Evolutionary conservation across 92 coral and sea anemone species (phyloP), one percentile per base, ranked within the genome.

Genomic region (Galaxea fascicularis): DNA sequence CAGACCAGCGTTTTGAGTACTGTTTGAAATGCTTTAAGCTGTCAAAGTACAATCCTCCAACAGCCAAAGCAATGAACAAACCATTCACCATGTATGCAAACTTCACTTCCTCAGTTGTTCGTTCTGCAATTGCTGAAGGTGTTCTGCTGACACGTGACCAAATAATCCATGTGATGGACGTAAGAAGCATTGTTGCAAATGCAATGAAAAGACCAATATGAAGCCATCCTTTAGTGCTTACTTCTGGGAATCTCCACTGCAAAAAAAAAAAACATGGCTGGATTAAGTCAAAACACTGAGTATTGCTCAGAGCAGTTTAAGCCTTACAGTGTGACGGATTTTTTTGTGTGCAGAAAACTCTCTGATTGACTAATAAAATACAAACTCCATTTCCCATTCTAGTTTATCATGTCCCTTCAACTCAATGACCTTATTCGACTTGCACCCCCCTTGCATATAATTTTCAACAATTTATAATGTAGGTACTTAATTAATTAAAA

Each of bases 211-310:
- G 89, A 62, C 93, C 95, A 65, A 96, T 87, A 58, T 96, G 98
- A 1, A 94, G 93, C 97, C 98, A 96, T 28, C 99, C 99, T 81
- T 96, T 96, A 8, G 99, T 93, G 72, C 99, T 95, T 18, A 96
- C 92, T 80, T 92, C 93, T 44, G 99, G 99, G 46, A 96, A 94
- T 56, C 87, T 89, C 99, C 99, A 96, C 98, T 95, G 74, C 56
- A 82, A 44, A 35, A 6, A 82, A 26, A 39, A 22, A n/a, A 21
- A 49, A 44, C 28, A 44, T 29, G 22, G 35, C 41, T 39, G 8
- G 4, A 6, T 8, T 35, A 4, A 21, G 21, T 7, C 51, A 46
- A 46, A 46, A 46, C 12, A 46, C 12, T 45, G 7, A 45, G 51
- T 53, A 46, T 12, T 46, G 51, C 51, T 46, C 51, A n/a, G n/a